Base-by-base conservation (phyloP, 2,113 vertebrate genomes). In the Lepus europaeus region DNA sequence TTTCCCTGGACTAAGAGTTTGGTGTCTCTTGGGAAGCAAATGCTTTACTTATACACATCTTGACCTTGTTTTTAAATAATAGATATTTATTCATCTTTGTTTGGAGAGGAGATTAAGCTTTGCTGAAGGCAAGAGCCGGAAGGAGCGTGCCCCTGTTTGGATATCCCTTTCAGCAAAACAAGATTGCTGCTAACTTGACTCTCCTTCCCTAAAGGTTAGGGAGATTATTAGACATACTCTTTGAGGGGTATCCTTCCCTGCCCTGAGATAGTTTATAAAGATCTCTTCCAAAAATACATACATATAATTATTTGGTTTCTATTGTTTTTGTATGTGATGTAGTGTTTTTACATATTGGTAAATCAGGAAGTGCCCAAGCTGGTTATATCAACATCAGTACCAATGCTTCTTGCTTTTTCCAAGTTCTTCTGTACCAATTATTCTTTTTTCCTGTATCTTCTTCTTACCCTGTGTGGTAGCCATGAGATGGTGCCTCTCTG, bases 261-360 rank as follows among this genome's bases (percentile, higher is more conserved):
- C 16, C 33, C 31, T 25, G n/a, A 83, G 45, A 84, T 59, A 10
- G 66, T 73, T 74, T 88, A 56, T 6, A 70, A 63, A 81, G n/a
- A 49, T 77, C 20, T 86, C 45, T 79, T 86, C 45, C 39, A 66
- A 39, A 64, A 73, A 59, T 59, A 59, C 12, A 59, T 36, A 92
- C 14, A 73, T 31, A 39, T 9, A 53, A 45, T 73, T 87, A 16
- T 78, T 9, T 69, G 13, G 83, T 93, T 33, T 56, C 59, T 45
- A 25, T 31, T 64, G 89, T 39, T 49, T 77, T 90, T 49, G 83
- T 45, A 90, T 93, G 39, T 49, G 77, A 93, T 49, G 78, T 61
- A 90, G 33, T 79, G n/a, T 39, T n/a, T 53, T 80, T 80, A 25
- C 53, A 19, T 88, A 39, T 79, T 72, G 74, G 23, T 81, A 29